A percentile compares a stretch with the other conserved stretches of the same genome.
phyloP scores from a whole-genome alignment of 2,888 invertebrate genomes.

The Chrysina gloriosa region DNA sequence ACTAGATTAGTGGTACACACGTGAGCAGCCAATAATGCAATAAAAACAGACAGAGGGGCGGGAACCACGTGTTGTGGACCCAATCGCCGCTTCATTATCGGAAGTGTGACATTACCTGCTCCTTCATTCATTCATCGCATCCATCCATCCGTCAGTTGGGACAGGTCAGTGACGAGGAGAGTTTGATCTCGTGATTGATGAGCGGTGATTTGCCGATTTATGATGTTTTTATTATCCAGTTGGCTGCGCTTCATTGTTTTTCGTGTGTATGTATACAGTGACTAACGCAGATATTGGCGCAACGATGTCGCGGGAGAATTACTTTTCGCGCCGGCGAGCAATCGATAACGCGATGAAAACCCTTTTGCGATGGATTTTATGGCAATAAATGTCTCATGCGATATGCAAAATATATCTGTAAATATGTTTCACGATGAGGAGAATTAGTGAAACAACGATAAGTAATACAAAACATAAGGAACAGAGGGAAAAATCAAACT shows the following conservation, averaged over 20 bases:
- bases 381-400: not conserved
- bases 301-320: not conserved
- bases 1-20: slow-evolving; percentile 58
- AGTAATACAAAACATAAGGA: too few species aligned
- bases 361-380: not conserved
- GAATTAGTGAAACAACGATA: too few species aligned
- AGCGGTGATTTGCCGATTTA: slow-evolving; percentile 61
- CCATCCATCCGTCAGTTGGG: slow-evolving; percentile 53
- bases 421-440: too few species aligned
- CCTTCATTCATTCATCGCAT: slow-evolving; percentile 52
- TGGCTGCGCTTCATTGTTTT: slow-evolving; percentile 48
- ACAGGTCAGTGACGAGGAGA: slow-evolving; percentile 58
- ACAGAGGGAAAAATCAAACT: too few species aligned
- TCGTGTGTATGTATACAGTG: slow-evolving; percentile 37
- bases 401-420: not conserved
- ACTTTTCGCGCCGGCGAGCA: not conserved
- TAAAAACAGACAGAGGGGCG: slow-evolving; percentile 60
- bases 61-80: slow-evolving; percentile 55
- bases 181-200: slow-evolving; percentile 54
- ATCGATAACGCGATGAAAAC: not conserved
- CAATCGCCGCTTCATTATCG: slow-evolving; percentile 60
- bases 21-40: slow-evolving; percentile 61
- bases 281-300: slow-evolving; percentile 3
- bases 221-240: slow-evolving; percentile 61
- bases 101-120: slow-evolving; percentile 60